Evolutionary conservation across 2,113 vertebrate species (phyloP).

Genomic region (Felis catus): F.catus_Fca126_mat1.0 CM031412.1:6042501-6043000

Average conservation of each 20-base stretch:
- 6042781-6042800: background rate
- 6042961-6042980: background rate
- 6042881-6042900: background rate
- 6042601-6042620: background rate
- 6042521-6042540: background rate
- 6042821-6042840: background rate
- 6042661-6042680: background rate
- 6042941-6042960: background rate
- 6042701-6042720: background rate
- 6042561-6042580: background rate
- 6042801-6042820: background rate
- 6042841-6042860: background rate
- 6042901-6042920: background rate
- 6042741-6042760: background rate
- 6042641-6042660: background rate
- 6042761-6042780: background rate
- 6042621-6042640: background rate
- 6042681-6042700: background rate
- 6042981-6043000: background rate
- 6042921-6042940: background rate
- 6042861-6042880: background rate
- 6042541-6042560: background rate
- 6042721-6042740: background rate
- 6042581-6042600: background rate
- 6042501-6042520: background rate